A percentile compares a stretch with the other conserved stretches of the same genome.
Evolutionary conservation across 2,113 vertebrate genomes (phyloP).

Genomic region (Psilopsiagon aymara): DNA sequence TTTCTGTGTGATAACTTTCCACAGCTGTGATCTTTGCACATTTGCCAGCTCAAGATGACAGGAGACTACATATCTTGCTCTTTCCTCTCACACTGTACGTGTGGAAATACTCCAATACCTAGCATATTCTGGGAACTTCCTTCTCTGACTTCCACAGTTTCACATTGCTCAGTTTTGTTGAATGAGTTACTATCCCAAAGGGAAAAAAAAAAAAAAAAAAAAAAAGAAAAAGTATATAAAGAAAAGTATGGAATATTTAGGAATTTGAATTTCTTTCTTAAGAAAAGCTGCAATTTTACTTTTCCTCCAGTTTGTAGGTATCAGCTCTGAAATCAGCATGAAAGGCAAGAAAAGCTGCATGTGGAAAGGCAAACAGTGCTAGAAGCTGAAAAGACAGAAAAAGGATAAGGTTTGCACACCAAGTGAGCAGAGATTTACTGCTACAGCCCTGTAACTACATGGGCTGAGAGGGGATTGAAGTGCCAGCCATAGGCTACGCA

Average conservation of each 20-base stretch:
- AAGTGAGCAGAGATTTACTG: neutral
- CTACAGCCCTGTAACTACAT: neutral
- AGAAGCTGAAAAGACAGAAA: neutral
- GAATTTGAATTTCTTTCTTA: neutral
- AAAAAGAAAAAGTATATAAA: neutral
- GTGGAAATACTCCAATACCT: neutral
- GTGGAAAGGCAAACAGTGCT: neutral
- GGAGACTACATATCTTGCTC: neutral
- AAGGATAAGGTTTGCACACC: neutral
- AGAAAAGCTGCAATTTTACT: neutral
- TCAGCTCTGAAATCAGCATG: neutral
- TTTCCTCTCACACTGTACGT: neutral
- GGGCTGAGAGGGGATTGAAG: neutral
- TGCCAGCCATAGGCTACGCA: neutral
- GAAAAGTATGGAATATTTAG: neutral
- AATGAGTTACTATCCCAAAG: neutral
- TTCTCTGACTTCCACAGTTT: neutral
- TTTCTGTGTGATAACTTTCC: neutral
- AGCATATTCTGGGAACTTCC: neutral
- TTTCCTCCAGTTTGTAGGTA: neutral
- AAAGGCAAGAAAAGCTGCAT: neutral
- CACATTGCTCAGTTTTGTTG: neutral
- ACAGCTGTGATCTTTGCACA: neutral
- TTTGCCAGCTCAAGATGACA: neutral
- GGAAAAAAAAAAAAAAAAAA: neutral